Evolutionary conservation across 2,113 vertebrate species (phyloP), one percentile per base, ranked within the genome.

Genomic region (Dicentrarchus labrax): DNA sequence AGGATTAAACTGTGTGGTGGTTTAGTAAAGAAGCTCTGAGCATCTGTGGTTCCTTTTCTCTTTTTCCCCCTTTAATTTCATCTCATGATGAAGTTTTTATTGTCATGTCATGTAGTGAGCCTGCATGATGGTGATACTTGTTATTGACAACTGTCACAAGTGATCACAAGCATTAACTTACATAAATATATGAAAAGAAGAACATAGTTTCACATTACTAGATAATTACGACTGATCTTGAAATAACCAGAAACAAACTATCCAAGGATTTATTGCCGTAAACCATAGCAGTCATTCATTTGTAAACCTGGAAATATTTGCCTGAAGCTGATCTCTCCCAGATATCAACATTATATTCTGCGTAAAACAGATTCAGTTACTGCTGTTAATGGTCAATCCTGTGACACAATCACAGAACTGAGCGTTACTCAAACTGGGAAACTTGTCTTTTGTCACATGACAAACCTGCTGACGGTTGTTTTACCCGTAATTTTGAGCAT

Each of bases 361-460:
- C 2, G 0, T 78, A 50, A 47, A 64, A 64, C 24, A 41, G 2
- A 30, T 50, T 17, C 1, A 12, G 11, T 15, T 65, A 19, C 48
- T 80, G 8, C 24, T 69, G 30, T 64, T 65, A 21, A 66, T 74
- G 79, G 39, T 74, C 59, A 56, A 15, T 1, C 13, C 1, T 41
- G 24, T 57, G 7, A 60, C 5, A 4, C 0, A 79, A 53, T 86
- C 54, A 39, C 66, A 59, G 36, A 19, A 30, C 19, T 5, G 2
- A 51, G n/a, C 7, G 5, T 79, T 76, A 59, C 39, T 78, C 76
- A 81, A 10, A 48, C 15, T 24, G 9, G 82, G 79, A 67, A 86
- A 83, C 48, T 38, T 70, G 19, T 16, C 15, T 70, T 39, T 1
- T 30, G 4, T 36, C 22, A 24, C 3, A 4, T 53, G 69, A 80